Evolutionary conservation across 2,113 vertebrate species (phyloP).

Genomic region (Antechinus flavipes): DNA sequence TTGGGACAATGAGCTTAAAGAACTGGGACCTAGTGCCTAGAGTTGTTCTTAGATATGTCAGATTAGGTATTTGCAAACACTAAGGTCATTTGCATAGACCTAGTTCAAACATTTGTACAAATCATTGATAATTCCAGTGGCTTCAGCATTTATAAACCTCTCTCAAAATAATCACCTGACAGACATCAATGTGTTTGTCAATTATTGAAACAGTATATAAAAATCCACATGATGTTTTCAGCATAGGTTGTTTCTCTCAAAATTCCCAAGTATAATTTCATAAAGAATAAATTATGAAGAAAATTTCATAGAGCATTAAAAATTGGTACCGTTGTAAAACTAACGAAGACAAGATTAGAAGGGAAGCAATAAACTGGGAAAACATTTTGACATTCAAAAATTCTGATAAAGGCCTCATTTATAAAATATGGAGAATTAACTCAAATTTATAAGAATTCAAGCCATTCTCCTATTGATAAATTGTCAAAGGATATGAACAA

Average conservation of each 20-base stretch:
- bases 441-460: no score
- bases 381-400: no score
- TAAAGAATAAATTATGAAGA: background rate
- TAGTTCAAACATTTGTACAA: background rate
- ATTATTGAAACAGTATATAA: background rate
- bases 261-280: background rate
- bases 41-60: background rate
- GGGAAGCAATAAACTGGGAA: no score
- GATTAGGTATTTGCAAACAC: background rate
- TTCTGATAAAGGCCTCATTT: no score
- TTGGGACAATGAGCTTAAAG: background rate
- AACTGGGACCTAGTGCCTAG: background rate
- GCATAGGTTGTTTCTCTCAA: background rate
- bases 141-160: constrained; percentile 6
- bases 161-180: background rate
- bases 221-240: background rate
- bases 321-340: background rate
- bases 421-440: no score
- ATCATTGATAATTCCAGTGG: background rate
- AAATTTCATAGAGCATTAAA: background rate
- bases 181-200: constrained; percentile 26
- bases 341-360: no score
- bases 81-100: background rate
- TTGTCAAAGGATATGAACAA: no score
- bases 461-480: no score